These are phyloP conservation scores for Clinocottus analis DNA, from an alignment of 2,113 vertebrate species.

Conservation along the genomic window DNA sequence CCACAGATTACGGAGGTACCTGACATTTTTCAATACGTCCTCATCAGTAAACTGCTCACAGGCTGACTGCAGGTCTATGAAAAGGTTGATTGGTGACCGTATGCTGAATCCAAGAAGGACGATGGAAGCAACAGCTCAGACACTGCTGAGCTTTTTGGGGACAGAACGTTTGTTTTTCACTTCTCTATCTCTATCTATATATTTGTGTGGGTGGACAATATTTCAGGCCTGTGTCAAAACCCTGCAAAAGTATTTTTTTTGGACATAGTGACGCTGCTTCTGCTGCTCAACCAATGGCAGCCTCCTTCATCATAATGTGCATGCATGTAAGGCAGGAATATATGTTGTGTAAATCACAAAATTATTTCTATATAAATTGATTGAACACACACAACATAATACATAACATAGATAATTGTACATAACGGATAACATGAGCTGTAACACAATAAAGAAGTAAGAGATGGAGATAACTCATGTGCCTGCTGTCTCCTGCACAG, in stretches of 20 bases:
- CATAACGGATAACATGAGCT: neutral
- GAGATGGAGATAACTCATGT: neutral
- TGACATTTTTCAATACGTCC: neutral
- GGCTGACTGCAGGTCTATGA: neutral
- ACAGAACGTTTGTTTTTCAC: slow-evolving; percentile 3
- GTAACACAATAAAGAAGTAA: neutral
- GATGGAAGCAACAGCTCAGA: slow-evolving; percentile 13
- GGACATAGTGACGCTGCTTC: neutral
- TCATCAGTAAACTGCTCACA: no score
- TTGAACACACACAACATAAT: no score
- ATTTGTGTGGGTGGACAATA: slow-evolving; percentile 26
- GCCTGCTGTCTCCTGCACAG: slow-evolving; percentile 27
- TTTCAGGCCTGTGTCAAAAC: slow-evolving; percentile 14
- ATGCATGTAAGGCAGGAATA: neutral
- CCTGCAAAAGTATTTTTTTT: neutral
- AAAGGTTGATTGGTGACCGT: neutral
- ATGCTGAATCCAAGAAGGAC: neutral
- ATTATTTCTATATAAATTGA: neutral
- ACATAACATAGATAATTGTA: no score
- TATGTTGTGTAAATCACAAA: neutral
- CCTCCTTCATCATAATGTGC: neutral
- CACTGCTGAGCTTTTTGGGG: neutral
- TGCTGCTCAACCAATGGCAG: neutral
- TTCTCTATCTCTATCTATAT: slow-evolving; percentile 15
- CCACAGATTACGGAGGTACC: neutral